Evolutionary conservation across 2,888 invertebrate genomes (phyloP), one percentile per base, ranked within the genome.

Genomic region (Fragum sueziense): DNA sequence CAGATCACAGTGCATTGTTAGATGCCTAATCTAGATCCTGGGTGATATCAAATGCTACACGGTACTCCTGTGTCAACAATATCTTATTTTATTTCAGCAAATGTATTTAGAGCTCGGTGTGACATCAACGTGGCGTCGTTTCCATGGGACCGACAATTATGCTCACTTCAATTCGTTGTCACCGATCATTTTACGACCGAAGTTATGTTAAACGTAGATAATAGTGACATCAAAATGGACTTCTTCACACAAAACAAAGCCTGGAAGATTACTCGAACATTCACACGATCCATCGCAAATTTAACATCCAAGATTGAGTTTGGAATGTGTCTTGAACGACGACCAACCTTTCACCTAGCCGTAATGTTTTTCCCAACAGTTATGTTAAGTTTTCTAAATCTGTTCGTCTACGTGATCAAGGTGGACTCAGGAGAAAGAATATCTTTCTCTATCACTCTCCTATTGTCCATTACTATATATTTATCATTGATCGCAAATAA

Each of bases 71-170:
- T n/a, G n/a, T n/a, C n/a, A n/a, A n/a, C n/a, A n/a, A n/a, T n/a
- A n/a, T n/a, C n/a, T 47, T 47, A n/a, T n/a, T n/a, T n/a, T 31
- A 41, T 65, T 78, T 54, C 76, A 80, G 80, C 65, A n/a, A 70
- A 76, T 11, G 2, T 74, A 2, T 73, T 76, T 34, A 47, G 59
- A 52, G 22, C 51, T 4, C n/a, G 51, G 25, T 80, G 80, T 41
- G 70, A 61, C 7, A 34, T 80, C 4, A 73, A 80, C 25, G 57
- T 73, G 22, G 69, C 47, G 17, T 65, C 76, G 7, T 80, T 69
- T 68, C 79, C 79, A 29, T 80, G 79, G 79, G 79, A 79, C 52
- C 41, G 47, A 31, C 79, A 79, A 51, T 70, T 57, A 14, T 74
- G 79, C 51, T 27, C 37, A 0, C 27, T 74, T 0, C 22, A 57